These are phyloP conservation scores for Cancer borealis DNA, from an alignment of 2,888 invertebrate species.

Conservation along the genomic window DNA sequence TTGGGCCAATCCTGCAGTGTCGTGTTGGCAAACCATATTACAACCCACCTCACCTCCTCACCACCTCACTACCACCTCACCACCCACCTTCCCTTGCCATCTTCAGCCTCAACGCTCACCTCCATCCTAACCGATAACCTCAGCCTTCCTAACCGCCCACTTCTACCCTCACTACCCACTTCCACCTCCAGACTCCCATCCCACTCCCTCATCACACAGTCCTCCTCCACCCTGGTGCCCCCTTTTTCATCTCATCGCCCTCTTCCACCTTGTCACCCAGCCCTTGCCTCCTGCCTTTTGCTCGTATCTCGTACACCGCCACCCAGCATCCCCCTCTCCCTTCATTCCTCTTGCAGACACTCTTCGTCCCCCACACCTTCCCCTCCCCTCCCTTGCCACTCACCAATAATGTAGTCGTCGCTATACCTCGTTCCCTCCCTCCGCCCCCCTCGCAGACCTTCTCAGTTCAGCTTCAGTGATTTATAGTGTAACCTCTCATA, in stretches of 20 bases:
- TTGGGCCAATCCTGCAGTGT: slow-evolving; percentile 20
- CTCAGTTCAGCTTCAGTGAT: neutral
- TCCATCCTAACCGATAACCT: neutral
- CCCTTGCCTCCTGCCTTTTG: slow-evolving; percentile 29
- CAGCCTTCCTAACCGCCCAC: neutral
- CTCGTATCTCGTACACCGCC: slow-evolving; percentile 23
- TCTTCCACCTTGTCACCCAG: slow-evolving; percentile 1
- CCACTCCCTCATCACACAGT: neutral
- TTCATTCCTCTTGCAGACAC: slow-evolving; percentile 6
- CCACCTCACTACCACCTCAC: slow-evolving; percentile 34
- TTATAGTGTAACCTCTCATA: neutral
- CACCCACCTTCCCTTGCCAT: neutral
- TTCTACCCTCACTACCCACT: neutral
- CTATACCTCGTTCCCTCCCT: neutral
- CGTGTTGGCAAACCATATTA: neutral
- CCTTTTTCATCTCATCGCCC: slow-evolving; percentile 16
- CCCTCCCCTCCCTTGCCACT: slow-evolving; percentile 29
- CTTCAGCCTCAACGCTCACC: neutral
- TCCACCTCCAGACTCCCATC: neutral
- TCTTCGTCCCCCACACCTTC: neutral
- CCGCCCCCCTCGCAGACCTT: neutral
- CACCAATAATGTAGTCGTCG: slow-evolving; percentile 28
- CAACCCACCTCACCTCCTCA: neutral
- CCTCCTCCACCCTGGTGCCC: neutral
- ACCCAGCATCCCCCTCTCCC: neutral